Evolutionary conservation across 2,113 vertebrate genomes (phyloP).

Genomic region (Panthera leo): DNA sequence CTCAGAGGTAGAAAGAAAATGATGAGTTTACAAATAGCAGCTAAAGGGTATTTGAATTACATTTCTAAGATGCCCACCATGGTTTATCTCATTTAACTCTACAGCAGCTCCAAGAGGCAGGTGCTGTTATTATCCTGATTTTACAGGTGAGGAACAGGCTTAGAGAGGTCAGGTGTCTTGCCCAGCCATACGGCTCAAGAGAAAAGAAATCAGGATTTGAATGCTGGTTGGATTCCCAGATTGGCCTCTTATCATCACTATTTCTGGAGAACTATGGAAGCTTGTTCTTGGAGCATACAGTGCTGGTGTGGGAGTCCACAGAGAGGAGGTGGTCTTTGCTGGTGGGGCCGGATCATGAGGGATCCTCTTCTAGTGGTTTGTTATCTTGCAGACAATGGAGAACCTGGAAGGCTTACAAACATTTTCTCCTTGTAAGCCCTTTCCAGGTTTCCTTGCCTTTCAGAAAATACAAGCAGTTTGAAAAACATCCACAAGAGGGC

Average conservation of each 20-base stretch:
- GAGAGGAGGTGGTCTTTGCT: neutral
- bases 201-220: neutral
- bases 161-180: neutral
- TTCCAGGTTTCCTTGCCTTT: neutral
- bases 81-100: neutral
- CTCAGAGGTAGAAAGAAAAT: neutral
- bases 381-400: neutral
- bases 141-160: neutral
- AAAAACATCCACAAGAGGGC: constrained; percentile 78
- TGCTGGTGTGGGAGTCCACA: accelerated
- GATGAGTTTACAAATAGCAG: neutral
- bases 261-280: neutral
- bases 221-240: neutral
- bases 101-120: no score
- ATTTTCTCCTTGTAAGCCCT: neutral
- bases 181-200: neutral
- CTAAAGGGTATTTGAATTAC: accelerated
- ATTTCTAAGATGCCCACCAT: no score
- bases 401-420: neutral
- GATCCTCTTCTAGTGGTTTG: neutral
- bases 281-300: neutral
- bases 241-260: neutral
- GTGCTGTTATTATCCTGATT: neutral
- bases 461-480: neutral
- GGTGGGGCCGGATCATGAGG: neutral